Base-by-base conservation (phyloP, 2,888 invertebrate species). In the Aspidapion aeneum region DNA sequence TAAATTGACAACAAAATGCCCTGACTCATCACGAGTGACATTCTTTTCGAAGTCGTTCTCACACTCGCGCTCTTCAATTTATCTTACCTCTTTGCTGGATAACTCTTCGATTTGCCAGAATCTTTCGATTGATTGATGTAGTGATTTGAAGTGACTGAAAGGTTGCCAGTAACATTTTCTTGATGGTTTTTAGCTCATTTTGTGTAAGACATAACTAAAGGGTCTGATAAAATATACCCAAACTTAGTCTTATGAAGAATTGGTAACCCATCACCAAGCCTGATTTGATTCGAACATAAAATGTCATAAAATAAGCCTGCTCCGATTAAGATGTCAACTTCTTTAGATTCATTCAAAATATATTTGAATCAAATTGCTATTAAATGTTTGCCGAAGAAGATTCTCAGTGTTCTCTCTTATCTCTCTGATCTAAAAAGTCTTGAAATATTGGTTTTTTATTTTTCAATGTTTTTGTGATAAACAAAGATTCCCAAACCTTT, bases 381-480 rank as follows among this genome's bases (percentile, higher is more conserved):
- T 35, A 12, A 35, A 35, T 7, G 35, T 35, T 7, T 12, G 35
- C 5, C 3, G 3, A 35, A 12, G 35, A 3, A 12, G 35, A 12
- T 35, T 12, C 35, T 35, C 35, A 35, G 12, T 35, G 35, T 7
- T 12, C 35, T 35, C 12, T 7, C 12, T 35, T 3, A 35, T 35
- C 35, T 16, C 55, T 21, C 9, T 18, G 21, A 22, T 60, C 49
- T 1, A 60, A 60, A 48, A 60, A 60, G 18, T 20, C 17, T 35
- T 35, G 35, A 18, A 22, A 55, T 19, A 55, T 17, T 19, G 18
- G 17, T 22, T 60, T 49, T 60, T 35, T 35, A 35, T 35, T 35
- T 35, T 35, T 35, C 12, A 35, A 35, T 12, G 35, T 35, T 35
- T 35, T 35, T 35, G 12, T 7, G 35, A 35, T n/a, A n/a, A n/a